Conservation (phyloP, 2,113 vertebrate genomes). For the Pteropus alecto region DNA sequence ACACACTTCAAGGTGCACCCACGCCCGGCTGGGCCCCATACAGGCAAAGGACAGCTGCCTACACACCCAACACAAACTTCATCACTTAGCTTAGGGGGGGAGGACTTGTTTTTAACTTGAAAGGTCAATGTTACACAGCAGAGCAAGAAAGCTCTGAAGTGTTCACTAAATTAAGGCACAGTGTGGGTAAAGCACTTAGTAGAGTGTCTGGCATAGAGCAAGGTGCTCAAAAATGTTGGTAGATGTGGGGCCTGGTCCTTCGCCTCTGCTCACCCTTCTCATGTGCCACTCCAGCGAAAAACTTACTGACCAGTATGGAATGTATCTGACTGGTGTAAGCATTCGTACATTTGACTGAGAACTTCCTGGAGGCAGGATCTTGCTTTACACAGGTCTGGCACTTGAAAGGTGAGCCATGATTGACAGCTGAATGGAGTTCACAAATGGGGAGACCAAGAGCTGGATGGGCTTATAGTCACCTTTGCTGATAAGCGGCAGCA, state of each 20-base stretch:
- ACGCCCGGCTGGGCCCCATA: background rate
- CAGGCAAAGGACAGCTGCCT: conserved; percentile 32
- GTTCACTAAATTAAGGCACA: background rate
- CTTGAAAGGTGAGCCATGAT: background rate
- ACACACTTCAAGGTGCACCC: background rate
- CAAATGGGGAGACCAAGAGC: background rate
- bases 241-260: fast-evolving
- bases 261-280: background rate
- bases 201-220: background rate
- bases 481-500: background rate
- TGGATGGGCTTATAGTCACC: background rate
- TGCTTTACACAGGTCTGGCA: background rate
- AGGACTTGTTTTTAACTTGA: background rate
- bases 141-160: background rate
- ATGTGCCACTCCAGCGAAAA: background rate
- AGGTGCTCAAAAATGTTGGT: background rate
- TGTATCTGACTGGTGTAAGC: background rate
- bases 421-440: background rate
- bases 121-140: conserved; percentile 15
- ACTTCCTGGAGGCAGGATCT: background rate
- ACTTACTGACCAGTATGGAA: no score
- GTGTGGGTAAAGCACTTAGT: background rate
- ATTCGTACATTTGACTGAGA: background rate
- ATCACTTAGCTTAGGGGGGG: background rate
- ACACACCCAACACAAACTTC: background rate